Evolutionary conservation across 1,140 invertebrate species (phyloP).

Genomic region (Aphis gossypii): DNA sequence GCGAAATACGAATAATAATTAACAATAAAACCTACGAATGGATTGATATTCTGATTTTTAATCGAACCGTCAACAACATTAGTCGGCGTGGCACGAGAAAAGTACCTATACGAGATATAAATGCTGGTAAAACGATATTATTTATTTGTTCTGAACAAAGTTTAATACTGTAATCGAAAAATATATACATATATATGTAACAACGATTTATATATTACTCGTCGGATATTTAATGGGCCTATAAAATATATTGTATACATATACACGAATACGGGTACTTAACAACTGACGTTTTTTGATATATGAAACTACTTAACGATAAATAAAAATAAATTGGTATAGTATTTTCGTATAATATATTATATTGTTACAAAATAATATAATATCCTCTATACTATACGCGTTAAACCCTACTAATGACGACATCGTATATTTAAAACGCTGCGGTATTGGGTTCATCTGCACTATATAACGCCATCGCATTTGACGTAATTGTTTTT

Average conservation of each 20-base stretch:
- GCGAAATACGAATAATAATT: background rate
- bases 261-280: background rate
- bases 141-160: background rate
- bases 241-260: background rate
- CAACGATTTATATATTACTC: background rate
- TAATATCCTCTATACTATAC: background rate
- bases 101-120: background rate
- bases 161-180: background rate
- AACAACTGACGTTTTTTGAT: constrained; percentile 11
- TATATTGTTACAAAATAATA: background rate
- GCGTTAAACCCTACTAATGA: background rate
- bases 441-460: background rate
- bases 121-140: background rate
- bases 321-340: constrained; percentile 20
- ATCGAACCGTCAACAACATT: background rate
- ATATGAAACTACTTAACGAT: constrained; percentile 10
- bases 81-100: background rate
- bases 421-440: background rate
- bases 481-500: background rate
- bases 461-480: background rate
- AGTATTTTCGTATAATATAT: background rate
- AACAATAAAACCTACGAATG: background rate
- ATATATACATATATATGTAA: background rate
- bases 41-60: background rate
- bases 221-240: constrained; percentile 7